Percentiles rank a stretch among this genome's conserved stretches.
phyloP scores from a whole-genome alignment of 2,113 vertebrate species.

The Apodemus sylvaticus region DNA sequence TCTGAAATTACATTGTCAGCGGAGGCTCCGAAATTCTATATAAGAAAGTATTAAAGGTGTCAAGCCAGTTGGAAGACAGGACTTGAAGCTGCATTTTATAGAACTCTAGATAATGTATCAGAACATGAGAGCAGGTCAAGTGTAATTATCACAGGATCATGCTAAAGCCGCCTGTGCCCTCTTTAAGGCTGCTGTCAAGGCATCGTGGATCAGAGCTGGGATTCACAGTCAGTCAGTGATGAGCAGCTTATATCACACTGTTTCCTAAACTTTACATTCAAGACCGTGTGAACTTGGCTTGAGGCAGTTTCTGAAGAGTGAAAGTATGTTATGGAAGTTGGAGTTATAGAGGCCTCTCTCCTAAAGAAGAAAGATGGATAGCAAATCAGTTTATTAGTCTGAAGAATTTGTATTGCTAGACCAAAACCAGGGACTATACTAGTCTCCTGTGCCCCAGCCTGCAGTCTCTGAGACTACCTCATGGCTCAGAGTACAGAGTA shows the following conservation, averaged over 20 bases:
- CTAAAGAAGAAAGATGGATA: background rate
- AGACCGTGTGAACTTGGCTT: background rate
- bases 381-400: background rate
- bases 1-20: background rate
- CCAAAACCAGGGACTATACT: background rate
- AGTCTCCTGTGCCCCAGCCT: background rate
- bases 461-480: background rate
- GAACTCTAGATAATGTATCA: background rate
- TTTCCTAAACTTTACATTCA: background rate
- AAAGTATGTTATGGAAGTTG: background rate
- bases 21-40: background rate
- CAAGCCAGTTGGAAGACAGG: slow-evolving; percentile 4
- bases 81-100: background rate
- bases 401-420: background rate
- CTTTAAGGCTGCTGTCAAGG: background rate
- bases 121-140: background rate
- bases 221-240: too few species aligned
- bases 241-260: background rate
- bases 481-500: background rate
- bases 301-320: background rate
- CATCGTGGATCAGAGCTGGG: background rate
- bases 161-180: background rate
- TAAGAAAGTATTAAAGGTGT: background rate
- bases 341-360: background rate
- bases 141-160: slow-evolving; percentile 12